phyloP scores from a whole-genome alignment of 2,888 invertebrate species.

The Hirudinaria manillensis region DNA sequence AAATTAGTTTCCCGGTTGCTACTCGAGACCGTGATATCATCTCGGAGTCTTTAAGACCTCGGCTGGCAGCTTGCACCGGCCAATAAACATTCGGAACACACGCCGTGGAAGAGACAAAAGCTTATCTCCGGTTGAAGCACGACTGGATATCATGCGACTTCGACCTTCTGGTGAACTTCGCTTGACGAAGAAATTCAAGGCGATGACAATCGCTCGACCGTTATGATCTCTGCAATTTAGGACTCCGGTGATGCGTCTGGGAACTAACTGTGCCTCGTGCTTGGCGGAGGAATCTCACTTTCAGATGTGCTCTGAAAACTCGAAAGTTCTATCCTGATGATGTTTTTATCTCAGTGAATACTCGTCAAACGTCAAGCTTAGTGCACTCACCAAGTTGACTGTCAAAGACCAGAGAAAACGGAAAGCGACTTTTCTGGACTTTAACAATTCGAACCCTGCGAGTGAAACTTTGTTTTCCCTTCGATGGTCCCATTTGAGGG shows the following conservation, averaged over 20 bases:
- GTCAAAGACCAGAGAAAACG: too few species aligned
- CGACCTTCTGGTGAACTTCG: background rate
- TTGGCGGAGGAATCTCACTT: background rate
- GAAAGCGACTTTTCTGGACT: too few species aligned
- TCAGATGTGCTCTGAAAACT: background rate
- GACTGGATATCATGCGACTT: slow-evolving; percentile 15
- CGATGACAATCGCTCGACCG: slow-evolving; percentile 26
- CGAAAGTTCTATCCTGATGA: too few species aligned
- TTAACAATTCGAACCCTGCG: too few species aligned
- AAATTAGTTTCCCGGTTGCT: slow-evolving; percentile 4
- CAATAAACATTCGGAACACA: slow-evolving; percentile 4
- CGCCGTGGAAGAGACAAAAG: background rate
- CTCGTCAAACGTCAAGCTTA: too few species aligned
- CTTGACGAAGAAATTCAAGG: slow-evolving; percentile 9
- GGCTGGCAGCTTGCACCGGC: slow-evolving; percentile 1
- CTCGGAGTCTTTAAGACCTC: slow-evolving; percentile 9
- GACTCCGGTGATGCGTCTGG: background rate
- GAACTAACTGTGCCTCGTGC: background rate
- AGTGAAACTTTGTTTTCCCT: too few species aligned
- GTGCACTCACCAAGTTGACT: too few species aligned
- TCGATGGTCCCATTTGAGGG: too few species aligned
- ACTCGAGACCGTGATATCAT: background rate
- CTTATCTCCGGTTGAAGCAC: slow-evolving; percentile 14
- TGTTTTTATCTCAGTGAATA: too few species aligned
- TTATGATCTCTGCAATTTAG: slow-evolving; percentile 23